A percentile compares a stretch with the other conserved stretches of the same genome.
These are phyloP conservation scores for Pomacea maculata DNA, from an alignment of 1,140 invertebrate species.

Conservation along the genomic window DNA sequence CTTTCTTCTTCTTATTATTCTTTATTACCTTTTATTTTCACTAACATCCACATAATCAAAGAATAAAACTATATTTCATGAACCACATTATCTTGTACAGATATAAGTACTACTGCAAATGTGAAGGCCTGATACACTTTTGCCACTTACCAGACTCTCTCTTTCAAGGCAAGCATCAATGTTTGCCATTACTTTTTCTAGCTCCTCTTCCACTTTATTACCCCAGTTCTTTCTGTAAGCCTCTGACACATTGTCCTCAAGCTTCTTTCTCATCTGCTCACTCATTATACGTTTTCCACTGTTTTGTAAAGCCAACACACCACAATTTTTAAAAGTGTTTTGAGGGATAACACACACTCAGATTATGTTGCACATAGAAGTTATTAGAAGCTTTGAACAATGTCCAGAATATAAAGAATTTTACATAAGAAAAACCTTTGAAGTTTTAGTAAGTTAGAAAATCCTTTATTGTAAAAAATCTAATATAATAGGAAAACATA, in stretches of 20 bases:
- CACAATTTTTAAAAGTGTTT: too few relatives aligned
- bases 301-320: neutral
- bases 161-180: conserved; percentile 49
- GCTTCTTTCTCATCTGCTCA: conserved; percentile 34
- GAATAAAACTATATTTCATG: neutral
- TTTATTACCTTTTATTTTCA: too few relatives aligned
- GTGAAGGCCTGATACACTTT: neutral
- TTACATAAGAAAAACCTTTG: neutral
- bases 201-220: conserved; percentile 31
- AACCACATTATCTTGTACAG: too few relatives aligned
- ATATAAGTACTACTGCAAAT: too few relatives aligned
- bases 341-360: too few relatives aligned
- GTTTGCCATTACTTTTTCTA: conserved; percentile 31
- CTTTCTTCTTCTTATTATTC: too few relatives aligned
- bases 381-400: too few relatives aligned
- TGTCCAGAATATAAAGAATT: neutral
- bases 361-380: too few relatives aligned
- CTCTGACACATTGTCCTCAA: conserved; percentile 38
- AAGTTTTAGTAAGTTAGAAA: neutral
- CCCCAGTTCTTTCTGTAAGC: conserved; percentile 49
- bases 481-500: neutral
- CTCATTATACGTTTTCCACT: conserved; percentile 41
- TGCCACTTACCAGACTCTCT: conserved; percentile 45
- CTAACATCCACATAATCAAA: neutral
- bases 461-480: too few relatives aligned